These are phyloP conservation scores for Cladorhizidae sp. DNA, from an alignment of 37 sponge, comb jelly and placozoan species.

Conservation along the genomic window DNA sequence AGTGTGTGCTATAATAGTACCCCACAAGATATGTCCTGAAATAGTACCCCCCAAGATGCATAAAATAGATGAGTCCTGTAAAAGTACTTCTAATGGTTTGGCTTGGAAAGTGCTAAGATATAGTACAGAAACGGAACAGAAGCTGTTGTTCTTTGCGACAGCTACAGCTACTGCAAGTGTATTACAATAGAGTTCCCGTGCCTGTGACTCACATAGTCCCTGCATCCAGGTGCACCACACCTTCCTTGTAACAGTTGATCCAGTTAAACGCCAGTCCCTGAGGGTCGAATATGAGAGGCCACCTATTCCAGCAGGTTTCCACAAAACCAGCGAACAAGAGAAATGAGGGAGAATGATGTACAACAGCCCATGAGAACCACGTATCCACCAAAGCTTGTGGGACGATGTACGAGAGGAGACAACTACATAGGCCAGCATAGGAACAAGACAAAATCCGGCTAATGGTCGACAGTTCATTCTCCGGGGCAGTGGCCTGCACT, in stretches of 20 bases:
- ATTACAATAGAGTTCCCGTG: too few relatives aligned
- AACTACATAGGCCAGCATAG: constrained; percentile 2
- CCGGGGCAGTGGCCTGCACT: not conserved
- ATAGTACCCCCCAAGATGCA: too few relatives aligned
- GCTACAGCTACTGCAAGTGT: too few relatives aligned
- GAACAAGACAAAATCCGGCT: not conserved
- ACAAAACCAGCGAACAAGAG: constrained; percentile 8
- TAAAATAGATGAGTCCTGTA: too few relatives aligned
- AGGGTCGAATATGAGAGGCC: constrained; percentile 58
- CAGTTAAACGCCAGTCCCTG: constrained; percentile 14
- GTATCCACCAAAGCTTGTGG: not conserved
- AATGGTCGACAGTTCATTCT: not conserved
- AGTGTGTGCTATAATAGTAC: too few relatives aligned
- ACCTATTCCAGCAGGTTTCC: constrained; percentile 31
- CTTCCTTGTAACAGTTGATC: constrained; percentile 14
- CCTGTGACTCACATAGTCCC: constrained; percentile 24
- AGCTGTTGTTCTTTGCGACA: too few relatives aligned
- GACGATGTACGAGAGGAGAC: constrained; percentile 11
- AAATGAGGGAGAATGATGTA: not conserved
- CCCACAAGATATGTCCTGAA: too few relatives aligned
- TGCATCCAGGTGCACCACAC: constrained; percentile 36
- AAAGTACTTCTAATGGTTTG: too few relatives aligned
- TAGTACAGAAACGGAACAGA: too few relatives aligned
- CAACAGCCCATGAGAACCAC: not conserved
- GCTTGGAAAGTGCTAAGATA: too few relatives aligned